phyloP scores from a whole-genome alignment of 2,797 vertebrate species.

The Mionectes olivaceus region DNA sequence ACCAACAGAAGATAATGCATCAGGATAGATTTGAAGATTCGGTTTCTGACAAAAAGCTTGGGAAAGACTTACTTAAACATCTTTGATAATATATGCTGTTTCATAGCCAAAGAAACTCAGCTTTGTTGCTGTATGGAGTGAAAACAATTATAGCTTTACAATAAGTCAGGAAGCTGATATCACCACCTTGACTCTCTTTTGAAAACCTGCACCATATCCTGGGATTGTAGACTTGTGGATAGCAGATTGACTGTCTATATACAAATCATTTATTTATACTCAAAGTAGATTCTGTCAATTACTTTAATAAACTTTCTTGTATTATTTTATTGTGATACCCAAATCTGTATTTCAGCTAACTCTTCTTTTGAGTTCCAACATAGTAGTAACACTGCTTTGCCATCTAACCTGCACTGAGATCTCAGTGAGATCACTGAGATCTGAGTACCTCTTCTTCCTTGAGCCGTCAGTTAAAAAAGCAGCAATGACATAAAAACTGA shows the following conservation, averaged over 20 bases:
- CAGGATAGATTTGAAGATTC: neutral
- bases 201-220: neutral
- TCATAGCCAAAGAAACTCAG: neutral
- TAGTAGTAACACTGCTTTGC: neutral
- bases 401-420: neutral
- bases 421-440: neutral
- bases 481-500: neutral
- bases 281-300: neutral
- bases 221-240: neutral
- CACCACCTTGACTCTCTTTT: neutral
- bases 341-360: neutral
- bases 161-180: neutral
- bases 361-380: neutral
- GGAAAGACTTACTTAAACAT: neutral
- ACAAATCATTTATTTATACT: neutral
- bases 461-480: neutral
- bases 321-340: neutral
- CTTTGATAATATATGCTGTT: neutral
- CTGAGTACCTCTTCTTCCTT: neutral
- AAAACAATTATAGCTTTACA: neutral
- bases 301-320: neutral
- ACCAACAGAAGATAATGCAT: neutral
- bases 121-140: neutral
- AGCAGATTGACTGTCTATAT: neutral
- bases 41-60: neutral